Percentiles rank a stretch among this genome's conserved stretches.
These are phyloP conservation scores for Melanostoma scalare DNA, from an alignment of 2,888 invertebrate genomes.

Conservation along the genomic window DNA sequence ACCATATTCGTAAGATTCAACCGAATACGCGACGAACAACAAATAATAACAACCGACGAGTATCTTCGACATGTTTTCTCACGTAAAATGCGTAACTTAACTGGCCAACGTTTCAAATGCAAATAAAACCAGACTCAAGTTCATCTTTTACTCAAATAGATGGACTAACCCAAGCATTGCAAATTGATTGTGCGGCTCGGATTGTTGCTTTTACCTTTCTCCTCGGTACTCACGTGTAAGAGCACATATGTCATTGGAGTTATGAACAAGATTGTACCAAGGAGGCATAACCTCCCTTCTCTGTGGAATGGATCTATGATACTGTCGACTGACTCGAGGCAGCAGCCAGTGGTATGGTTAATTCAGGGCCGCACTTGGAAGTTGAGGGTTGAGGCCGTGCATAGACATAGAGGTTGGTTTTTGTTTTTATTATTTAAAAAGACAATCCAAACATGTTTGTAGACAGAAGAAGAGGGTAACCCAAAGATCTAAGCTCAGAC, in stretches of 20 bases:
- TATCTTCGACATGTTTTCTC: constrained; percentile 43
- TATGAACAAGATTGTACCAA: constrained; percentile 25
- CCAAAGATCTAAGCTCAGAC: too few relatives aligned
- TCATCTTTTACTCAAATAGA: constrained; percentile 42
- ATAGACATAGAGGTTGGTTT: too few relatives aligned
- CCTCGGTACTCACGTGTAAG: constrained; percentile 43
- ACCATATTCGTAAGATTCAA: constrained; percentile 76
- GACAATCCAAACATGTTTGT: too few relatives aligned
- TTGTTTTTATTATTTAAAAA: too few relatives aligned
- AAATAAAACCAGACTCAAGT: constrained; percentile 57
- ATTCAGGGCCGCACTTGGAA: constrained; percentile 1
- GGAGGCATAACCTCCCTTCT: constrained; percentile 29
- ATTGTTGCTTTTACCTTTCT: constrained; percentile 61
- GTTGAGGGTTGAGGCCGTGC: too few relatives aligned
- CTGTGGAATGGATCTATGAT: constrained; percentile 16
- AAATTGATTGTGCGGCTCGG: constrained; percentile 60
- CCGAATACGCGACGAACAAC: constrained; percentile 31
- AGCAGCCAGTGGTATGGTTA: not conserved
- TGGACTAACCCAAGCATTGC: constrained; percentile 56
- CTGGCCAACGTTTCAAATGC: constrained; percentile 59
- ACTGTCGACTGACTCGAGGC: constrained; percentile 2
- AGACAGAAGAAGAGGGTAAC: too few relatives aligned
- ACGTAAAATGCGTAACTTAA: constrained; percentile 50
- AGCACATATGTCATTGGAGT: constrained; percentile 46
- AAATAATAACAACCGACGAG: constrained; percentile 49